phyloP scores from a whole-genome alignment of 2,888 invertebrate species.

The Cosmia pyralina region DNA sequence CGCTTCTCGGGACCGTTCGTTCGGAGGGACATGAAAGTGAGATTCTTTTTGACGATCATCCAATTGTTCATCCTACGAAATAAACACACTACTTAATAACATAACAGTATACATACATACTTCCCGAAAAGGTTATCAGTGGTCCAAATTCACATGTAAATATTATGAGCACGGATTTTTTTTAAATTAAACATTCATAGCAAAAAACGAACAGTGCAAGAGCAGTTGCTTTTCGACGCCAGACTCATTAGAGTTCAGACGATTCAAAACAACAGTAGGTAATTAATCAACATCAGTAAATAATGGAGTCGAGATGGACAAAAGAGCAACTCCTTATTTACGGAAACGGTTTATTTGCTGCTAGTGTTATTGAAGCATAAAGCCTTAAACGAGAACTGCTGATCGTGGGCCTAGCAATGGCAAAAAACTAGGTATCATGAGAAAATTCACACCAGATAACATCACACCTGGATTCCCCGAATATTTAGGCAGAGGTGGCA shows the following conservation, averaged over 20 bases:
- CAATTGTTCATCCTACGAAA: background rate
- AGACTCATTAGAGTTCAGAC: slow-evolving; percentile 20
- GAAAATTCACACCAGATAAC: too few relatives aligned
- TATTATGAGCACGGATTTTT: background rate
- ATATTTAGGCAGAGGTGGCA: too few relatives aligned
- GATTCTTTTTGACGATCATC: slow-evolving; percentile 4
- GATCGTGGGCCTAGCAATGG: too few relatives aligned
- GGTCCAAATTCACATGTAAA: background rate
- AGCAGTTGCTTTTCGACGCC: slow-evolving; percentile 18
- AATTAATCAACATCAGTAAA: slow-evolving; percentile 31
- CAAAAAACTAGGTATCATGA: too few relatives aligned
- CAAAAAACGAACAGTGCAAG: slow-evolving; percentile 1
- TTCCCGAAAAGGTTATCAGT: background rate
- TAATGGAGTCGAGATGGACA: slow-evolving; percentile 23
- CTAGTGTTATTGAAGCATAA: slow-evolving; percentile 35
- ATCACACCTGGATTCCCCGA: too few relatives aligned
- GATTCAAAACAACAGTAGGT: slow-evolving; percentile 36
- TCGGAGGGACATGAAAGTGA: slow-evolving; percentile 12
- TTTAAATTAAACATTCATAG: background rate
- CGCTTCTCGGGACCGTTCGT: slow-evolving; percentile 9
- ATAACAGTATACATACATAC: background rate
- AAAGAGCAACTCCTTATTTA: slow-evolving; percentile 22
- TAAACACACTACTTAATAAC: background rate
- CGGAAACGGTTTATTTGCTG: slow-evolving; percentile 23
- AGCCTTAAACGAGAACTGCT: too few relatives aligned